phyloP scores from a whole-genome alignment of 1,140 invertebrate species.

The Drosophila grimshawi region DNA sequence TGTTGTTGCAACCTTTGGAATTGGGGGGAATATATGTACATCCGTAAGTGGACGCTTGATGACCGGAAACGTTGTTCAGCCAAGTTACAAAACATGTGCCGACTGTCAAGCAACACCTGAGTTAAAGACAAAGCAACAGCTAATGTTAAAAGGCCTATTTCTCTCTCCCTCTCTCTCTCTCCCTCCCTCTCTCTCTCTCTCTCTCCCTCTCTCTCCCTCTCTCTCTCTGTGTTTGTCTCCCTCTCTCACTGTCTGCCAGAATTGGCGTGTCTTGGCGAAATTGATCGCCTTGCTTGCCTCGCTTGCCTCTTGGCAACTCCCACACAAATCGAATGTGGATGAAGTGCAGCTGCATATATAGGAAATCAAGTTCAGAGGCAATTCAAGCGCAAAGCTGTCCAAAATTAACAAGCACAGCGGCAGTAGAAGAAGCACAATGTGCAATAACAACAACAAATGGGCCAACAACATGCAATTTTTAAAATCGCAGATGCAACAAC shows the following conservation, averaged over 20 bases:
- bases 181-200: not conserved
- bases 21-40: slow-evolving; percentile 40
- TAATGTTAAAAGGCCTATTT: not conserved
- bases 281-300: slow-evolving; percentile 51
- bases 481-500: slow-evolving; percentile 58
- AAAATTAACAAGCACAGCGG: slow-evolving; percentile 42
- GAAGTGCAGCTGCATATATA: slow-evolving; percentile 54
- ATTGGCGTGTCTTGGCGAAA: slow-evolving; percentile 51
- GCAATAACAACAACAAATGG: slow-evolving; percentile 49
- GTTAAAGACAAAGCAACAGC: slow-evolving; percentile 17
- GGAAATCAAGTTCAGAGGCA: slow-evolving; percentile 61
- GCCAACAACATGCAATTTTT: slow-evolving; percentile 63
- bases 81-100: slow-evolving; percentile 53
- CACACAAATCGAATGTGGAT: slow-evolving; percentile 48
- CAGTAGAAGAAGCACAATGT: not conserved
- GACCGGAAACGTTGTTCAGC: slow-evolving; percentile 70
- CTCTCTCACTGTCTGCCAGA: not conserved
- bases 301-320: slow-evolving; percentile 39
- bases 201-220: not conserved
- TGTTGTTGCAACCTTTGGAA: slow-evolving; percentile 41
- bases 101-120: slow-evolving; percentile 66
- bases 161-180: not conserved
- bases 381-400: slow-evolving; percentile 76
- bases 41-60: slow-evolving; percentile 76
- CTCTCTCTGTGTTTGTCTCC: not conserved